These are phyloP conservation scores for Neopelma chrysocephalum DNA, from an alignment of 2,797 vertebrate genomes.

Conservation along the genomic window DNA sequence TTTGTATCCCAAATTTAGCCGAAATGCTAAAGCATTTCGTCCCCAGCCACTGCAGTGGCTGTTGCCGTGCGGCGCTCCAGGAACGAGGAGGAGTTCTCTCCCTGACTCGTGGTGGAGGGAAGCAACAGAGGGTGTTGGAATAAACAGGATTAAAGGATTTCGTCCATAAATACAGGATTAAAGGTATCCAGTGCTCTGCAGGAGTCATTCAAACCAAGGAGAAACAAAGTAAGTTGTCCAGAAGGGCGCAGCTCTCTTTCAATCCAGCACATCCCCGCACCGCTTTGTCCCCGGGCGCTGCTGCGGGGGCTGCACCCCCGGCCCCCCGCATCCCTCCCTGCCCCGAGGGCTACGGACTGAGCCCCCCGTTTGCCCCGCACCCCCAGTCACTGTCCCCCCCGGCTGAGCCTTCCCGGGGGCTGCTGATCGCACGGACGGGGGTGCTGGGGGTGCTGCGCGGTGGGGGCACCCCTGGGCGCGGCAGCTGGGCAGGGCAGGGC, in stretches of 20 bases:
- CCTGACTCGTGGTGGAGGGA: background rate
- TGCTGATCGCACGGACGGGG: background rate
- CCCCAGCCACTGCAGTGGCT: background rate
- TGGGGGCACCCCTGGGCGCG: background rate
- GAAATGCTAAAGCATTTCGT: background rate
- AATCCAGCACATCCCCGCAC: background rate
- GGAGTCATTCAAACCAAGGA: constrained; percentile 38
- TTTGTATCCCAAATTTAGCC: background rate
- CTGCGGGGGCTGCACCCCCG: background rate
- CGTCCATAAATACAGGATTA: constrained; percentile 3
- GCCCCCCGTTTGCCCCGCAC: background rate
- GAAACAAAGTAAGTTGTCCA: constrained; percentile 18
- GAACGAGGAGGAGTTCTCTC: constrained; percentile 16
- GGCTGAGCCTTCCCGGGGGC: background rate
- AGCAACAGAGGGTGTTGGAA: constrained; percentile 46
- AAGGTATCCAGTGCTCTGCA: constrained; percentile 22
- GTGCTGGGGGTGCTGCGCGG: background rate
- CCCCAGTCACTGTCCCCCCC: background rate
- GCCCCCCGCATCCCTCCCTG: background rate
- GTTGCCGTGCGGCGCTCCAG: background rate
- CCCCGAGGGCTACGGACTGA: background rate
- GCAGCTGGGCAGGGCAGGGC: background rate
- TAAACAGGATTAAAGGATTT: constrained; percentile 64
- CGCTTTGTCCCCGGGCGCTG: accelerated
- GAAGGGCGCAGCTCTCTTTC: background rate